Conservation (phyloP, 2,888 invertebrate genomes). For the Tachina lurida region DNA sequence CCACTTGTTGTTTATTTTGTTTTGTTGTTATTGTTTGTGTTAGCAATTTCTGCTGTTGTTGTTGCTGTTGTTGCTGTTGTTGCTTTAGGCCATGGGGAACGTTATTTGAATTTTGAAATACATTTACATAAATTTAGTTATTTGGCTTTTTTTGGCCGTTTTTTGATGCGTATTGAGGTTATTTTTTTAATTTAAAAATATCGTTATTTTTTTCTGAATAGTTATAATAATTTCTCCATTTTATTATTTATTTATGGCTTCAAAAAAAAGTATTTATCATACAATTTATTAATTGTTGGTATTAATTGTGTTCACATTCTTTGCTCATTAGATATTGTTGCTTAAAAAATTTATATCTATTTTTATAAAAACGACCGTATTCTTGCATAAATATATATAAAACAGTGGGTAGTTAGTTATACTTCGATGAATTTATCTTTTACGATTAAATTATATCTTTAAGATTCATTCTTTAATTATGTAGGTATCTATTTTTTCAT, state of each 20-base stretch:
- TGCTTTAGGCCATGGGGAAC: slow-evolving; percentile 44
- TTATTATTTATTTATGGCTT: slow-evolving; percentile 50
- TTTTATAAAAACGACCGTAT: slow-evolving; percentile 31
- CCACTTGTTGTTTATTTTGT: slow-evolving; percentile 54
- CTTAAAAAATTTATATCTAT: slow-evolving; percentile 45
- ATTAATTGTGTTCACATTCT: not conserved
- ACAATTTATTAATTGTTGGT: not conserved
- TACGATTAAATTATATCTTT: slow-evolving; percentile 20
- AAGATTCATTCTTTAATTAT: slow-evolving; percentile 49
- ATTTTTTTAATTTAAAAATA: slow-evolving; percentile 13
- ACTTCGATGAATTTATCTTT: not conserved
- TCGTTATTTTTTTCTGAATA: slow-evolving; percentile 35
- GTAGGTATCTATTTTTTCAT: slow-evolving; percentile 57
- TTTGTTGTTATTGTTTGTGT: slow-evolving; percentile 45
- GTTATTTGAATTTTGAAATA: slow-evolving; percentile 67
- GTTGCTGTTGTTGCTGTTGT: not conserved
- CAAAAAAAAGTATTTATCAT: slow-evolving; percentile 4
- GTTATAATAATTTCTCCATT: slow-evolving; percentile 63
- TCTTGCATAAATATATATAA: not conserved
- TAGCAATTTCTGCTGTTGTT: slow-evolving; percentile 42
- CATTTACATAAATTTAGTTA: slow-evolving; percentile 14
- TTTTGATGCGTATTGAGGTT: slow-evolving; percentile 57
- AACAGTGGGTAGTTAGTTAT: not conserved
- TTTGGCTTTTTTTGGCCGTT: slow-evolving; percentile 35
- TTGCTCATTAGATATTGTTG: slow-evolving; percentile 30